Evolutionary conservation across 2,888 invertebrate genomes (phyloP), one percentile per base, ranked within the genome.

Genomic region (Poecilobothrus nobilitatus): DNA sequence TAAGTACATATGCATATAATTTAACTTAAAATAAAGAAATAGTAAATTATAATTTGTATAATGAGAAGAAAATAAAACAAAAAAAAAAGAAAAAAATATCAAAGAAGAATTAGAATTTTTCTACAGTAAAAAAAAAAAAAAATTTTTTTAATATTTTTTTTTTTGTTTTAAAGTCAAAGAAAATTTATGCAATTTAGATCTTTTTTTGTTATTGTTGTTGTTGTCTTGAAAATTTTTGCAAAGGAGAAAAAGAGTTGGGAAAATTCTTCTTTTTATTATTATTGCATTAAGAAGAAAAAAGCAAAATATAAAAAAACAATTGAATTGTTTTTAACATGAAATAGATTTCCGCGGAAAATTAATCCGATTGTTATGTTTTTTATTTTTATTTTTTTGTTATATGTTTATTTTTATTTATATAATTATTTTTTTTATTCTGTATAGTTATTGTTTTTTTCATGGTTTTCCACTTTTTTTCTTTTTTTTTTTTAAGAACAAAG

Each of bases 301-400:
- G 27, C 27, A 27, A 27, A 27, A 27, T 4, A 27, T 2, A 27
- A 53, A 53, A 15, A 53, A 53, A 53, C 53, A 53, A 53, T 53
- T 53, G 53, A 53, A 53, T 53, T 53, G 53, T 53, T 53, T 53
- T 12, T 18, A 53, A 53, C 53, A 53, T 53, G 53, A 53, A 53
- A 53, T 53, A 53, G 53, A 53, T 53, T 53, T 53, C 53, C 53
- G 53, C 18, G 53, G 53, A 53, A 53, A 53, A 53, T 53, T 53
- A 53, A 53, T 53, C 53, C 18, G 53, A 53, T 53, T 53, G 9
- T 53, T 53, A 53, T 53, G 53, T 53, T 53, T 53, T 53, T 53
- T 53, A n/a, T 18, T 53, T 53, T 53, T 53, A 3, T 53, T 53
- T n/a, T 18, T 2, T 18, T 53, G 15, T 15, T 37, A 37, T 10